Conservation (phyloP, 2,113 vertebrate genomes). For the Solea senegalensis region DNA sequence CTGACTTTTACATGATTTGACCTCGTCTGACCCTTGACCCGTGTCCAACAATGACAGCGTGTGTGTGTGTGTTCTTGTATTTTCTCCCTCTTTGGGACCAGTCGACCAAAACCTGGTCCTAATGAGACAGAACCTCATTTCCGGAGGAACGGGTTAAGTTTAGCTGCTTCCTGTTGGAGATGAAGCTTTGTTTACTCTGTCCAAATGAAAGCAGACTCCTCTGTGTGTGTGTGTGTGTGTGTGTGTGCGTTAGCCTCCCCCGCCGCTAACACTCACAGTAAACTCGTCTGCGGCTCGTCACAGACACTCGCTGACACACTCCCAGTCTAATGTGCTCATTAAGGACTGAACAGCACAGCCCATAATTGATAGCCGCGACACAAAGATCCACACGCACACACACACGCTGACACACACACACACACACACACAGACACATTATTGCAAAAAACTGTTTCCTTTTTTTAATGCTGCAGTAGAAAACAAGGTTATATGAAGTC, state of each 20-base stretch:
- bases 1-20: too few species aligned
- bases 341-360: constrained; percentile 85
- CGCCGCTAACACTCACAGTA: constrained; percentile 85
- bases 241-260: constrained; percentile 72
- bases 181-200: neutral
- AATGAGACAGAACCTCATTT: too few species aligned
- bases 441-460: constrained; percentile 93
- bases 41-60: constrained; percentile 42
- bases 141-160: too few species aligned
- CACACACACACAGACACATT: constrained; percentile 79
- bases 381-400: constrained; percentile 63
- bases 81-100: too few species aligned
- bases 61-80: constrained; percentile 44
- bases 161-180: too few species aligned
- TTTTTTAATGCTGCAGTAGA: constrained; percentile 99
- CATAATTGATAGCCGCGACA: constrained; percentile 78
- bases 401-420: constrained; percentile 23
- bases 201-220: neutral
- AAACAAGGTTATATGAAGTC: constrained; percentile 99
- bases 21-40: too few species aligned
- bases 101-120: too few species aligned
- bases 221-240: constrained; percentile 24
- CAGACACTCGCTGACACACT: constrained; percentile 89
- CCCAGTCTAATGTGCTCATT: constrained; percentile 92
- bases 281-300: constrained; percentile 86